Conservation (phyloP, 2,797 vertebrate genomes). For the Hoplostethus mediterraneus region DNA sequence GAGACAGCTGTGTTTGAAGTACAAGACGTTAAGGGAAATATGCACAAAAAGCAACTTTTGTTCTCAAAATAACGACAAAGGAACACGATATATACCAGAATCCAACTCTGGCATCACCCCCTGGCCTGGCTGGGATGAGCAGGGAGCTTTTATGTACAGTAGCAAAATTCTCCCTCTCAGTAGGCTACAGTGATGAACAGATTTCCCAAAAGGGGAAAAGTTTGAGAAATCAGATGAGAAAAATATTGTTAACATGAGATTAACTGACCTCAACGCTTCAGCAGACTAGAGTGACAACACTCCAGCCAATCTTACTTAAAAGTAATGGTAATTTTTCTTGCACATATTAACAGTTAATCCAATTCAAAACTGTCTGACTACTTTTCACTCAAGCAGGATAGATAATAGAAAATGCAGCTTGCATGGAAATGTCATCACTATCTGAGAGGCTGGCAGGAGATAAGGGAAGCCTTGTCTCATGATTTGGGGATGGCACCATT, state of each 20-base stretch:
- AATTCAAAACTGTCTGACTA: conserved; percentile 7
- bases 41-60: background rate
- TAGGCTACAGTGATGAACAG: background rate
- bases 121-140: no score
- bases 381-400: background rate
- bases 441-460: conserved; percentile 33
- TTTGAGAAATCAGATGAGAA: background rate
- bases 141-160: no score
- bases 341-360: conserved; percentile 30
- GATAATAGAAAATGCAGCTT: conserved; percentile 24
- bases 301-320: conserved; percentile 9
- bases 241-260: background rate
- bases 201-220: conserved; percentile 6
- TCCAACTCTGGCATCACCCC: no score
- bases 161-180: no score
- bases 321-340: conserved; percentile 11
- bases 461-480: conserved; percentile 29
- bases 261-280: conserved; percentile 15
- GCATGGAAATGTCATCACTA: conserved; percentile 42
- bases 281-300: conserved; percentile 11
- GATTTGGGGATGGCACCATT: conserved; percentile 45
- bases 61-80: no score
- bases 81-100: no score
- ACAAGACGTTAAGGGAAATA: background rate
- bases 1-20: background rate